Evolutionary conservation across 2,797 vertebrate genomes (phyloP).

Genomic region (Clarias laeviceps): DNA sequence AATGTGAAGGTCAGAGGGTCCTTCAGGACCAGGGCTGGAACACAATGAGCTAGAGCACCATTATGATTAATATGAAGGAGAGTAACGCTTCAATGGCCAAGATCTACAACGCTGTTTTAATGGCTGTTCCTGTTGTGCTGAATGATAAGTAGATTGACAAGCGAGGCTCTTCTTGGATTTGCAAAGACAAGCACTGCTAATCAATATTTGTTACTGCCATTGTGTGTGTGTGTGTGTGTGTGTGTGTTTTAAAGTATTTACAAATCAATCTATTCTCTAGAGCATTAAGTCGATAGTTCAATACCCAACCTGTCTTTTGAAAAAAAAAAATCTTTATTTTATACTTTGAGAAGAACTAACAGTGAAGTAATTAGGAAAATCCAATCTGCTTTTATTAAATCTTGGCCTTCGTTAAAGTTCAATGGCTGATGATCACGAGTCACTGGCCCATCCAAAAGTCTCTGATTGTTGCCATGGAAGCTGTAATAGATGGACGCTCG

Average conservation of each 20-base stretch:
- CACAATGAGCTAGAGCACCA: background rate
- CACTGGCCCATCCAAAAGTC: background rate
- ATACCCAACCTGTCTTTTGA: background rate
- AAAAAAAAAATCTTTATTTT: background rate
- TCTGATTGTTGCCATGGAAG: background rate
- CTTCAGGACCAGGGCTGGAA: too few species aligned
- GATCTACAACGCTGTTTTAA: background rate
- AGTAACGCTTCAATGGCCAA: background rate
- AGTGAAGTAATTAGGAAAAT: background rate
- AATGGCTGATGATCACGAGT: background rate
- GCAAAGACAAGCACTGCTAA: background rate
- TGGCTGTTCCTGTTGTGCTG: background rate
- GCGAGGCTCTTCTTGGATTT: background rate
- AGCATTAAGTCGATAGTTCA: background rate
- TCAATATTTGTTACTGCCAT: background rate
- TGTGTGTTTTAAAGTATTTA: background rate
- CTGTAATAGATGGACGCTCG: background rate
- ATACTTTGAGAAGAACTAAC: background rate
- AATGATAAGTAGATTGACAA: background rate
- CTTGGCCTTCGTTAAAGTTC: background rate
- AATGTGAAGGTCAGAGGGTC: too few species aligned
- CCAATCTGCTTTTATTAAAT: background rate
- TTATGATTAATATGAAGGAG: background rate
- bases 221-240: background rate
- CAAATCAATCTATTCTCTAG: slow-evolving; percentile 1